Evolutionary conservation across 2,888 invertebrate genomes (phyloP).

Genomic region (Zhuqinia jingwanae): DNA sequence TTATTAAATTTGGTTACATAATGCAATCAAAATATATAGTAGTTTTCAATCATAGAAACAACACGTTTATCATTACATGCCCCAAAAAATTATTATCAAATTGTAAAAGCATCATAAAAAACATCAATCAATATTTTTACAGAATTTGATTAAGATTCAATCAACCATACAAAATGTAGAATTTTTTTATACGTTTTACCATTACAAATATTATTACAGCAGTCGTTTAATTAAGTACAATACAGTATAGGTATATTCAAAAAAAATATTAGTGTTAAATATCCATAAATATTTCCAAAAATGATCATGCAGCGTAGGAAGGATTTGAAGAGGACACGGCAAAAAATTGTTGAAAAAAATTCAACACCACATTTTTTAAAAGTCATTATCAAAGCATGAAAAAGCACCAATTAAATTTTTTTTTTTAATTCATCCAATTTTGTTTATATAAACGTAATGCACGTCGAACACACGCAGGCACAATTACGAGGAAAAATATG

Average conservation of each 20-base stretch:
- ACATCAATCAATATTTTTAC: conserved; percentile 18
- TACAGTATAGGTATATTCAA: background rate
- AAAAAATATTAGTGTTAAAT: background rate
- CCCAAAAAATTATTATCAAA: background rate
- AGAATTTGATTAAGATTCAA: background rate
- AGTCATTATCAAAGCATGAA: too few relatives aligned
- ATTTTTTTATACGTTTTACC: background rate
- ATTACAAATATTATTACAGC: background rate
- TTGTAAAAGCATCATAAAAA: background rate
- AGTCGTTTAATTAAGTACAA: conserved; percentile 15
- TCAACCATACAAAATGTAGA: background rate
- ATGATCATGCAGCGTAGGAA: conserved; percentile 24
- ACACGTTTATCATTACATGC: conserved; percentile 14
- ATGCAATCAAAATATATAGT: background rate
- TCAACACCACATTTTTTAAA: background rate
- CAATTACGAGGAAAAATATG: background rate
- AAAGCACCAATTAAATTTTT: background rate
- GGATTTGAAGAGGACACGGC: background rate
- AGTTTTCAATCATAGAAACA: background rate
- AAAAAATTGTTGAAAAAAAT: background rate
- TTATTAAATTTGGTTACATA: background rate
- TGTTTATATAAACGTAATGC: background rate
- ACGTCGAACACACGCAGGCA: background rate
- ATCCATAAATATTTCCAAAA: background rate
- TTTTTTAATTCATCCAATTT: background rate